Evolutionary conservation across 2,888 invertebrate genomes (phyloP).

Genomic region (Auanema sp.): DNA sequence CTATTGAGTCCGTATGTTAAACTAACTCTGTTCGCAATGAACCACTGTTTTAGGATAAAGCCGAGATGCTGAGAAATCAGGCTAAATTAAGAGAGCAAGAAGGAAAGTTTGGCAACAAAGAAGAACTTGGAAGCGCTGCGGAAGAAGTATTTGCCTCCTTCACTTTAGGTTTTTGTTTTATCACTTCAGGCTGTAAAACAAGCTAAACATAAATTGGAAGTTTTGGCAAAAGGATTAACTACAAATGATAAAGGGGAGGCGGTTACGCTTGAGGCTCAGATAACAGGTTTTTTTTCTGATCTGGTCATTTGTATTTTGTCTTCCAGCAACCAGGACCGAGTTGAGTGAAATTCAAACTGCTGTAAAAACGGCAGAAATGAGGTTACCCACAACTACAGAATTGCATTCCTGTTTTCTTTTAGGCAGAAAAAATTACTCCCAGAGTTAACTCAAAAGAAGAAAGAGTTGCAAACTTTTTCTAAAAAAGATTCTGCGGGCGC

Average conservation of each 20-base stretch:
- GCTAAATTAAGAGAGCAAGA: constrained; percentile 62
- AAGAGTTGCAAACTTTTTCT: constrained; percentile 22
- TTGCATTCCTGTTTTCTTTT: constrained; percentile 58
- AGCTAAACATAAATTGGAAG: constrained; percentile 71
- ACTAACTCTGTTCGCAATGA: neutral
- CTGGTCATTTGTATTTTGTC: constrained; percentile 1
- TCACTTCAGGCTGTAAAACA: constrained; percentile 33
- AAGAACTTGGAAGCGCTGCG: constrained; percentile 15
- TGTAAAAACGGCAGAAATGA: constrained; percentile 79
- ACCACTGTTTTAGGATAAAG: constrained; percentile 68
- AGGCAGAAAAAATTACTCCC: constrained; percentile 10
- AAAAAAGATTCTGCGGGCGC: constrained; percentile 18
- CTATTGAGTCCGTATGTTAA: constrained; percentile 10
- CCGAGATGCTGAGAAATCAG: constrained; percentile 55
- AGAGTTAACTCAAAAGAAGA: constrained; percentile 26
- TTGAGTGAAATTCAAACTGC: constrained; percentile 79
- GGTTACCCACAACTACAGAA: constrained; percentile 4
- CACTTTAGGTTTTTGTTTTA: neutral
- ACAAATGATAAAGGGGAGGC: constrained; percentile 76
- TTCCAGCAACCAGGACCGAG: constrained; percentile 76
- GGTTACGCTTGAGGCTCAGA: constrained; percentile 83
- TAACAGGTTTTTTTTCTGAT: constrained; percentile 73
- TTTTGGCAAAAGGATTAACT: constrained; percentile 80
- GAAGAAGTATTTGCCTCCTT: constrained; percentile 3
- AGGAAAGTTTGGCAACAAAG: constrained; percentile 18